phyloP scores from a whole-genome alignment of 2,113 vertebrate species.

The Cyanoliseus patagonus region DNA sequence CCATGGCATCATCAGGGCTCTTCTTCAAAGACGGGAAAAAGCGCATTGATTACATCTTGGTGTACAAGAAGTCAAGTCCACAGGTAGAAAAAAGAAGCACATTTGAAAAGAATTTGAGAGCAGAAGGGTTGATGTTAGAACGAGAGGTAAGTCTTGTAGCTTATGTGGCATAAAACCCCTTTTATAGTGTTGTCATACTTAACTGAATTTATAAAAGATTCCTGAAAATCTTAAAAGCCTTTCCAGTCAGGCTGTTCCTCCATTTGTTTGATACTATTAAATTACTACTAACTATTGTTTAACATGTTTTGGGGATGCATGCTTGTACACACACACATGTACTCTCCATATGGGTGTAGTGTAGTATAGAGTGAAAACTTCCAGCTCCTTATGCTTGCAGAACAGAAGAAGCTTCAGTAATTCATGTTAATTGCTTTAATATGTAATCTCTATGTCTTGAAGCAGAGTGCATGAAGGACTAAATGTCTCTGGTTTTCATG shows the following conservation, averaged over 20 bases:
- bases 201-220: background rate
- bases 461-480: background rate
- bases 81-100: slow-evolving; percentile 96
- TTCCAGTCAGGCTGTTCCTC: background rate
- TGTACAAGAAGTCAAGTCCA: slow-evolving; percentile 94
- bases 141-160: slow-evolving; percentile 84
- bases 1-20: slow-evolving; percentile 80
- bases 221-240: background rate
- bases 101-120: slow-evolving; percentile 96
- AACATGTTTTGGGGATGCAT: background rate
- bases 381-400: background rate
- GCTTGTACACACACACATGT: rapidly evolving
- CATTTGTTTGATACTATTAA: background rate
- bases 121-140: slow-evolving; percentile 96
- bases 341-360: background rate
- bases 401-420: background rate
- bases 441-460: background rate
- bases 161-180: background rate
- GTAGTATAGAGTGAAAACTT: background rate
- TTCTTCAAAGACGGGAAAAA: slow-evolving; percentile 97
- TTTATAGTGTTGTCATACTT: background rate
- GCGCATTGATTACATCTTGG: slow-evolving; percentile 95
- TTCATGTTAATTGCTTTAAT: background rate
- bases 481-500: background rate
- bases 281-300: background rate